Base-by-base conservation (phyloP, 2,113 vertebrate genomes). In the Synchiropus splendidus region DNA sequence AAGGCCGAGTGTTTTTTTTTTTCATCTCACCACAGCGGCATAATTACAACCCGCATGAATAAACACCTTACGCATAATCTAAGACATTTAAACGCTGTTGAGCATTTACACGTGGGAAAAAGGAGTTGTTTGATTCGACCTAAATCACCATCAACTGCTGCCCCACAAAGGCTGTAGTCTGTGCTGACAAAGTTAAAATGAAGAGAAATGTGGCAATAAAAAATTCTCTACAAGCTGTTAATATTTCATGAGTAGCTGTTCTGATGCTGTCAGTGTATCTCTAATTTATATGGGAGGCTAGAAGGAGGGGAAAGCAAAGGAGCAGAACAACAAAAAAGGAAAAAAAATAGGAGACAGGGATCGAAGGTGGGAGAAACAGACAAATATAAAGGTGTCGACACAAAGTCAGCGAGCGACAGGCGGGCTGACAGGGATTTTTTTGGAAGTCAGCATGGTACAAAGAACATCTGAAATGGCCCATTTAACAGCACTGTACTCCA, bases 391-490 rank as follows among this genome's bases (percentile, higher is more conserved):
- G 43, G 18, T 12, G 46, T 18, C 44, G 62, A 61, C 27, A 56
- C 39, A 70, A 58, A 64, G 66, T 56, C 14, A 31, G 47, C 51
- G 16, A 32, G 48, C 27, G 31, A 42, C 15, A 37, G 52, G 57
- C 49, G 6, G 36, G 36, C 56, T 71, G 69, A 70, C 67, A 70
- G 70, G 64, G 61, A 82, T 77, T 82, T 61, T 84, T 64, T 83
- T 74, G 83, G 84, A 77, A 85, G 86, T 87, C 88, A 83, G 35
- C 1, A 79, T 84, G 86, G 77, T 81, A 75, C 71, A 63, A 80
- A 77, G 74, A 87, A 83, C 41, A 46, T 84, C 84, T 83, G 87
- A 86, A 89, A 88, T 78, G 83, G 86, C 21, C 83, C 90, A 89
- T 90, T 90, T 89, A 90, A 81, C 89, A 75, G 84, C 85, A 69